Evolutionary conservation across 2,888 invertebrate species (phyloP), one percentile per base, ranked within the genome.

Genomic region (Pimpla rufipes): DNA sequence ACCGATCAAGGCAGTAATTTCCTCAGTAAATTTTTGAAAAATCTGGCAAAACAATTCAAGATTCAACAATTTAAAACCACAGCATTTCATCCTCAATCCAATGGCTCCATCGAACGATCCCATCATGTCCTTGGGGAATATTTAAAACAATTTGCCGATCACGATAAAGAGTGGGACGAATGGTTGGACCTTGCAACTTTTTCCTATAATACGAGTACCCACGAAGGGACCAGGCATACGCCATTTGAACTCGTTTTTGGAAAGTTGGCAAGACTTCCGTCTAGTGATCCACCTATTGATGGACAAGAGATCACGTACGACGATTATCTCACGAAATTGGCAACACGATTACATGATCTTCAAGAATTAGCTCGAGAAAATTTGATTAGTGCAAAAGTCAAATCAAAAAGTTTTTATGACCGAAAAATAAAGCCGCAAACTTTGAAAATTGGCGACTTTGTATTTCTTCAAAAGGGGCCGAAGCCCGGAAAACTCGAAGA

Each of bases 211-310:
- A 85, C 79, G 0, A 73, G 74, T 23, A 62, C 23, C 2, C 29
- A 29, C 5, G 29, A 29, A 29, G 29, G 29, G 5, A 29, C 29
- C 2, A 29, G 29, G 29, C 42, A 45, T 10, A 79, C 79, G 1
- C 82, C 79, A 0, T 77, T 70, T 11, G 82, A 85, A 57, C 7
- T 85, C n/a, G 75, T 79, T 10, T 85, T 79, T 5, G 85, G 85
- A 0, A 83, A 52, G 55, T 3, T 16, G 35, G 85, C 79, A 0
- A 70, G 76, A 50, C 11, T 73, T 1, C 80, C 85, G 0, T 74
- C 79, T 3, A 40, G 16, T 4, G 42, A 73, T 29, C 74, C 68
- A 16, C 6, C 71, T 2, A 47, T 55, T 2, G 66, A 78, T n/a
- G n/a, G n/a, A 23, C 40, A 52, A n/a, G 1, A 52, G 2, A 13